Evolutionary conservation across 2,113 vertebrate genomes (phyloP).

Genomic region (Bettongia penicillata): DNA sequence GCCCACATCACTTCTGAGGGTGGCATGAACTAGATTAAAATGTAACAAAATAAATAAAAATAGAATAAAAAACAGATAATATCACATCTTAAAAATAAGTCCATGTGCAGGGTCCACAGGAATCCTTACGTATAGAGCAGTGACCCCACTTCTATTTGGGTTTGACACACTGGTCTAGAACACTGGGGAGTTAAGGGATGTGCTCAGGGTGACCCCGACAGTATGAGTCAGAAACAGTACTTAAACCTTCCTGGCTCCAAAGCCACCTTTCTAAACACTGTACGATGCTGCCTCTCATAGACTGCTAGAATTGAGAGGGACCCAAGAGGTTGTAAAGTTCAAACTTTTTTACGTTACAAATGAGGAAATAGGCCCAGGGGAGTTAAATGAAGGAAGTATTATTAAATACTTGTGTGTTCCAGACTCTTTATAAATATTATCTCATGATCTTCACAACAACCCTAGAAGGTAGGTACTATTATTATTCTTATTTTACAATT

Average conservation of each 20-base stretch:
- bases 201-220: not conserved
- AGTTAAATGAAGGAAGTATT: not conserved
- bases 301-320: not conserved
- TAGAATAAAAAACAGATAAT: not conserved
- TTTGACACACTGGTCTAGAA: not conserved
- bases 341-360: not conserved
- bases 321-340: not conserved
- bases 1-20: not conserved
- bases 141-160: not conserved
- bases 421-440: not conserved
- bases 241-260: not conserved
- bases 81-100: not conserved
- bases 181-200: not conserved
- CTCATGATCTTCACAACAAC: not conserved
- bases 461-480: not conserved
- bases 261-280: not conserved
- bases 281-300: not conserved
- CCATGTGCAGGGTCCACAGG: not conserved
- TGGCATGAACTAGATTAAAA: not conserved
- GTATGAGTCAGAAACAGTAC: not conserved
- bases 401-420: not conserved
- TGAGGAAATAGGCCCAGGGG: not conserved
- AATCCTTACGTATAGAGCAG: not conserved
- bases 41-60: not conserved
- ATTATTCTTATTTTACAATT: not conserved